phyloP scores from a whole-genome alignment of 2,797 vertebrate species.

The Sebastes kiyomatsui region DNA sequence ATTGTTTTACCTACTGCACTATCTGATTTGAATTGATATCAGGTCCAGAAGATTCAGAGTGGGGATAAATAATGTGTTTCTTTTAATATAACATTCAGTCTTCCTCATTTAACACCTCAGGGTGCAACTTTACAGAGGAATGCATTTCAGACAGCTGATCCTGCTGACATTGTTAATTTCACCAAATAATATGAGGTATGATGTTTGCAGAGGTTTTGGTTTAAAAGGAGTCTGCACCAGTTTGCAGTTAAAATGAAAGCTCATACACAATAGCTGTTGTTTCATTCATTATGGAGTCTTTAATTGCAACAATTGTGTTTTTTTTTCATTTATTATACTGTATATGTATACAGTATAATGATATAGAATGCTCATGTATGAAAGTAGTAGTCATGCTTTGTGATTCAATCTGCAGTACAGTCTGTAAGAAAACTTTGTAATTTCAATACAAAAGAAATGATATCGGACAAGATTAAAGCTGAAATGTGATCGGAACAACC shows the following conservation, averaged over 20 bases:
- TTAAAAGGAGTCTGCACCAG: neutral
- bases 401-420: neutral
- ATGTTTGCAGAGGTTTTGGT: neutral
- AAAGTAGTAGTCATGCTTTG: neutral
- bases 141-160: neutral
- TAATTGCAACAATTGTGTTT: neutral
- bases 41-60: neutral
- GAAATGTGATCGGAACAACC: neutral
- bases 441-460: neutral
- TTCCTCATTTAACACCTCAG: too few species aligned
- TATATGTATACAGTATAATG: neutral
- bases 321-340: neutral
- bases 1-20: too few species aligned
- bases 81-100: too few species aligned
- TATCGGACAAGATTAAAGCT: constrained; percentile 8
- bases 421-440: neutral
- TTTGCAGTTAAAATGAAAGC: neutral
- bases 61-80: too few species aligned
- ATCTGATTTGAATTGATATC: neutral
- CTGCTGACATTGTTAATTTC: neutral
- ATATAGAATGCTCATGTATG: neutral
- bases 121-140: neutral
- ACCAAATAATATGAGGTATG: neutral
- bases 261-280: neutral
- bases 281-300: neutral